Conservation (phyloP, 1,140 invertebrate genomes). For the Bombus vancouverensis region DNA sequence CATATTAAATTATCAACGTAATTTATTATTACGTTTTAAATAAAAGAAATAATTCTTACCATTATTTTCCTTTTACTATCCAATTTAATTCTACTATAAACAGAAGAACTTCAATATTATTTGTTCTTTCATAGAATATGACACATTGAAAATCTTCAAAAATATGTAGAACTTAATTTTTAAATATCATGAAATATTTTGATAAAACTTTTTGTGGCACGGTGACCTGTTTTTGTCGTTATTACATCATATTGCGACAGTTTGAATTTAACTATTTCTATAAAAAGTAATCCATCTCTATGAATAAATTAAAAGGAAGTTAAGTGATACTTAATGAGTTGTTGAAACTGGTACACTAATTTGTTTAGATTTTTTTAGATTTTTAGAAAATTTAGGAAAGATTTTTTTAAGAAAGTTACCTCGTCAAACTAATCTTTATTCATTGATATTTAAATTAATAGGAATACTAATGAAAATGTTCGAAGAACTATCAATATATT, state of each 20-base stretch:
- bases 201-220: background rate
- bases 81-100: too few species aligned
- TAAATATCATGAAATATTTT: background rate
- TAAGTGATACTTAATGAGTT: background rate
- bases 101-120: too few species aligned
- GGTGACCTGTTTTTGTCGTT: background rate
- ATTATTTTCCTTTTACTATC: background rate
- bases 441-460: too few species aligned
- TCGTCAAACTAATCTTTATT: too few species aligned
- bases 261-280: background rate
- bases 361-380: background rate
- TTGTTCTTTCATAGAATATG: background rate
- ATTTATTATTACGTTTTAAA: background rate
- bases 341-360: background rate
- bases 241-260: background rate
- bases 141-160: background rate
- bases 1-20: background rate
- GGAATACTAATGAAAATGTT: background rate
- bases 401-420: too few species aligned
- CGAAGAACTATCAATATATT: background rate
- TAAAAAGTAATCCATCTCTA: background rate
- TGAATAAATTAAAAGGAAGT: background rate
- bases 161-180: background rate
- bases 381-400: too few species aligned
- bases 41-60: background rate